These are phyloP conservation scores for Tipula confusa DNA, from an alignment of 2,888 invertebrate genomes.

Conservation along the genomic window DNA sequence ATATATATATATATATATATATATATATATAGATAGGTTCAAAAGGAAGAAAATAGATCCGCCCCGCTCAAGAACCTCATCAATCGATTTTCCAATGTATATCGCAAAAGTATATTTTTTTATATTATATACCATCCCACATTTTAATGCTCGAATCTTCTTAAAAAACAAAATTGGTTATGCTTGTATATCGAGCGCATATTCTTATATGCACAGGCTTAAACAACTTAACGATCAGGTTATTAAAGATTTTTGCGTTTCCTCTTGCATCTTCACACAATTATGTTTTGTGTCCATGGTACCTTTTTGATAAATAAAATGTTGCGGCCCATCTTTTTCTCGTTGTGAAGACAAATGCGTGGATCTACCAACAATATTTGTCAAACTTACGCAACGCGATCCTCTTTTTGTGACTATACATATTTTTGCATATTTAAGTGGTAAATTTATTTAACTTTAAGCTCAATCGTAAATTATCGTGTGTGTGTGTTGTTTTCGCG, in stretches of 20 bases:
- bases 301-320: too few relatives aligned
- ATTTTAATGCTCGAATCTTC: not conserved
- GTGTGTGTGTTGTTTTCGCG: not conserved
- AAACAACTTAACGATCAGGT: constrained; percentile 3
- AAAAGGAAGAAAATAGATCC: not conserved
- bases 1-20: not conserved
- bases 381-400: not conserved
- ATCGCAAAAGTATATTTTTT: not conserved
- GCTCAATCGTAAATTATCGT: not conserved
- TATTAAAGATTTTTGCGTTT: not conserved
- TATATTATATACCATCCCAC: not conserved
- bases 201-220: not conserved
- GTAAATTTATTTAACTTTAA: not conserved
- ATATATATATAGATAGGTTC: not conserved
- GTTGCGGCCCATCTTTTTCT: not conserved
- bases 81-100: not conserved
- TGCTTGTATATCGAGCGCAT: not conserved
- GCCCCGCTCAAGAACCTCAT: not conserved
- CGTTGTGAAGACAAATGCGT: not conserved
- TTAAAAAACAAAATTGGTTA: not conserved
- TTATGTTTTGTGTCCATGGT: not conserved
- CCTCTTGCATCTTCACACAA: not conserved
- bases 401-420: not conserved
- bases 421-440: not conserved
- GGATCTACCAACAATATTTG: not conserved